Evolutionary conservation across 1,140 invertebrate genomes (phyloP), one percentile per base, ranked within the genome.

Genomic region (Popillia japonica): DNA sequence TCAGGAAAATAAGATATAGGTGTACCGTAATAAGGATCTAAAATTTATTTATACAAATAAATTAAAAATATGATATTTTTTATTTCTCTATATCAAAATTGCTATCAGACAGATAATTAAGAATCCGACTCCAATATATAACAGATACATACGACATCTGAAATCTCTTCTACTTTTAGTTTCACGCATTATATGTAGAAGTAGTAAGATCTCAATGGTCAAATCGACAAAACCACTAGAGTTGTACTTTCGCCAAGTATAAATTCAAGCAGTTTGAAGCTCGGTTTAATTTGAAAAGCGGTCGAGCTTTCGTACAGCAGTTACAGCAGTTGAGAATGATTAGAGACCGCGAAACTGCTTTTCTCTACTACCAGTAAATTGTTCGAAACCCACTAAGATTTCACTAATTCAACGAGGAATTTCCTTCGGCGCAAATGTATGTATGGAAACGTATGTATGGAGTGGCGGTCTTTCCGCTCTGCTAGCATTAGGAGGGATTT

Each of bases 271-370:
- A 68, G 61, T 68, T 68, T 68, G 61, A 68, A 68, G 61, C 61
- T 68, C 61, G 61, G 61, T 68, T 68, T 68, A 68, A 68, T 68
- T 68, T 68, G 61, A 68, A 68, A 68, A 68, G 61, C 61, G 61
- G 61, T 68, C 61, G 61, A 68, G 61, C 61, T 68, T 68, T 20
- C 61, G 20, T 20, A 68, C 27, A n/a, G n/a, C 27, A 68, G 27
- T 22, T 68, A 68, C 61, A 68, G 61, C 61, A 68, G 61, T 68
- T 68, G 61, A 68, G 61, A 68, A 68, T 68, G 61, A 68, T 68
- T 68, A 68, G 61, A 68, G 61, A 68, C 61, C 61, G 61, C 61
- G 61, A 22, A 34, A 68, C 61, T 68, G 61, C 61, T 27, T 34
- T 34, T 68, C 61, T 20, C 22, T 17, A 68, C 61, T 68, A 34